Evolutionary conservation across 2,113 vertebrate species (phyloP).

Genomic region (Miniopterus natalensis): DNA sequence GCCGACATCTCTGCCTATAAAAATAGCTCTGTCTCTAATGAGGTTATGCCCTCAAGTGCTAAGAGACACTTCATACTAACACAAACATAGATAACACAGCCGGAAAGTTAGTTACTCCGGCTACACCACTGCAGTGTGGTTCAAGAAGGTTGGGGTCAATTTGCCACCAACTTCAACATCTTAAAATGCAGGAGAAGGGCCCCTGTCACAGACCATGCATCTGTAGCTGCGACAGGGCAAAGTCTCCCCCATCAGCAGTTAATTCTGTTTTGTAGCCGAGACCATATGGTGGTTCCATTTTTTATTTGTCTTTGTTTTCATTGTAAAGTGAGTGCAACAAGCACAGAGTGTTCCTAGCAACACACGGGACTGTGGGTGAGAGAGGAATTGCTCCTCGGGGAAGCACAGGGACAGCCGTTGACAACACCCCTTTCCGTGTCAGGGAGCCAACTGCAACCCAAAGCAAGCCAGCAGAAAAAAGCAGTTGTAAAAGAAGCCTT

Average conservation of each 20-base stretch:
- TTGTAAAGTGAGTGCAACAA: background rate
- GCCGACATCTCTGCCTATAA: background rate
- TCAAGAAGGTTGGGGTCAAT: background rate
- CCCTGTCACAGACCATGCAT: background rate
- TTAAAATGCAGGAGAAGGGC: background rate
- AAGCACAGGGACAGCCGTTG: background rate
- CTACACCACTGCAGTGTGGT: background rate
- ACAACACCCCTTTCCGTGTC: background rate
- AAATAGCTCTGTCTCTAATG: background rate
- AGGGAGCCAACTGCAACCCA: background rate
- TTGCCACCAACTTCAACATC: background rate
- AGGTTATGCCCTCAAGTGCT: background rate
- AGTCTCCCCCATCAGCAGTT: background rate
- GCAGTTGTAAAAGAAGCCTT: background rate
- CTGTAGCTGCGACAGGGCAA: accelerated
- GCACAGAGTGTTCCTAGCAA: slow-evolving; percentile 74
- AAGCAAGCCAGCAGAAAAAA: background rate
- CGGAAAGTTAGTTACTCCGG: background rate
- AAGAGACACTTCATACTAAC: background rate
- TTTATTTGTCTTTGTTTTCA: slow-evolving; percentile 71
- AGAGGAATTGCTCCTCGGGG: slow-evolving; percentile 56
- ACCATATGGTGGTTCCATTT: slow-evolving; percentile 67
- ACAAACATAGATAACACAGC: background rate
- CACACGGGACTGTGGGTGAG: background rate
- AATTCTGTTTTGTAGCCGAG: background rate